Evolutionary conservation across 2,888 invertebrate genomes (phyloP).

Genomic region (Diadromus collaris): DNA sequence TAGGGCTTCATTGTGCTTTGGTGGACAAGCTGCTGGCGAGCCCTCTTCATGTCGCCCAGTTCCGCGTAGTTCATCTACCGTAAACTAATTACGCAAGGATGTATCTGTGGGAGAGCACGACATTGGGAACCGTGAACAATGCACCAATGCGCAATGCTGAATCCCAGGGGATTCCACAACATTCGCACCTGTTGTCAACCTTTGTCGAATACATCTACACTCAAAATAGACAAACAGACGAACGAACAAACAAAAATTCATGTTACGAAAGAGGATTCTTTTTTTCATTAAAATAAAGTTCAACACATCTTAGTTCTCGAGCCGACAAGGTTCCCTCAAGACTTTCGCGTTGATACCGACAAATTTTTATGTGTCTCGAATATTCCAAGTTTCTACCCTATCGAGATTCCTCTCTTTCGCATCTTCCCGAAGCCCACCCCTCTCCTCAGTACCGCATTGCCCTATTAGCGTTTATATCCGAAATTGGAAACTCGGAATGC

Average conservation of each 20-base stretch:
- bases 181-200: background rate
- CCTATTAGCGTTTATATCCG: slow-evolving; percentile 39
- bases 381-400: slow-evolving; percentile 18
- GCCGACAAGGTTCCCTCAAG: background rate
- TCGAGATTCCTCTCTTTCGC: slow-evolving; percentile 30
- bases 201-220: background rate
- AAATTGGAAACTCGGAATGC: slow-evolving; percentile 52
- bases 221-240: no score
- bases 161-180: background rate
- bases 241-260: no score
- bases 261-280: no score
- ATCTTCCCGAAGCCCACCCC: background rate
- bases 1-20: background rate
- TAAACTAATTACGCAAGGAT: background rate
- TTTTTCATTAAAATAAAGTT: no score
- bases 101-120: background rate
- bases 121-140: background rate
- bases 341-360: background rate
- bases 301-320: no score
- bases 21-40: background rate
- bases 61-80: background rate
- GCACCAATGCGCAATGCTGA: background rate
- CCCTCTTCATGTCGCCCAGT: background rate
- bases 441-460: background rate
- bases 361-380: slow-evolving; percentile 1